Conservation (phyloP, 2,888 invertebrate species). For the Morinoia aosen region DNA sequence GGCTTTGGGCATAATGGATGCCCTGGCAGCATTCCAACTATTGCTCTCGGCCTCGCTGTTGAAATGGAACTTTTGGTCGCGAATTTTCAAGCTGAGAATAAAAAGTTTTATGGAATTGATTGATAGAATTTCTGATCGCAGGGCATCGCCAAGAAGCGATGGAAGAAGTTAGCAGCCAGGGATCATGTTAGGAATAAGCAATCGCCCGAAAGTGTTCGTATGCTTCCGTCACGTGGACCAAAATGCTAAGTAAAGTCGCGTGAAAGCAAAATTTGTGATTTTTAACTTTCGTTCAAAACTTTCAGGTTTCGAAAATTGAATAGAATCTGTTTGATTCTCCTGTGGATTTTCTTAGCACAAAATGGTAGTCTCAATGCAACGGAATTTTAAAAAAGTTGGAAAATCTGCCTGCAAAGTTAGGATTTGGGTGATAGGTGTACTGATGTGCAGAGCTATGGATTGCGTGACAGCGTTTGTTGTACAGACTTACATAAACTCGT, state of each 20-base stretch:
- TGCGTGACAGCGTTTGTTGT: too few species aligned
- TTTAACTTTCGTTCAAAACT: too few species aligned
- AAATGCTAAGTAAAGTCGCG: background rate
- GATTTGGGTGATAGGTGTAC: too few species aligned
- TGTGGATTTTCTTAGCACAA: too few species aligned
- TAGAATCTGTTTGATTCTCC: too few species aligned
- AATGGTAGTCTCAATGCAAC: too few species aligned
- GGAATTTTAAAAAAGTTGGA: too few species aligned
- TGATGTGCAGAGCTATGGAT: too few species aligned
- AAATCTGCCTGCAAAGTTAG: too few species aligned
- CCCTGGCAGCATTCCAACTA: background rate
- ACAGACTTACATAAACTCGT: too few species aligned
- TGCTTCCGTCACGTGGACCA: background rate
- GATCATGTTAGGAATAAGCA: background rate
- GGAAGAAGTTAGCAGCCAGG: background rate
- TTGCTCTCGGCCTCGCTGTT: background rate
- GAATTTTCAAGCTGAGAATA: background rate
- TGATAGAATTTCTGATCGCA: background rate
- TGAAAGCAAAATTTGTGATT: background rate
- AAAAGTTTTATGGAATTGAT: background rate
- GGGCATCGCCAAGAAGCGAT: background rate
- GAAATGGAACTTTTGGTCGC: background rate
- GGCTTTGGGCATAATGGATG: background rate
- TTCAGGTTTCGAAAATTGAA: background rate
- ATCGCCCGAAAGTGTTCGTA: background rate